Percentiles rank a stretch among this genome's conserved stretches.
Conservation (phyloP, 2,888 invertebrate species). For the Idaea aversata region DNA sequence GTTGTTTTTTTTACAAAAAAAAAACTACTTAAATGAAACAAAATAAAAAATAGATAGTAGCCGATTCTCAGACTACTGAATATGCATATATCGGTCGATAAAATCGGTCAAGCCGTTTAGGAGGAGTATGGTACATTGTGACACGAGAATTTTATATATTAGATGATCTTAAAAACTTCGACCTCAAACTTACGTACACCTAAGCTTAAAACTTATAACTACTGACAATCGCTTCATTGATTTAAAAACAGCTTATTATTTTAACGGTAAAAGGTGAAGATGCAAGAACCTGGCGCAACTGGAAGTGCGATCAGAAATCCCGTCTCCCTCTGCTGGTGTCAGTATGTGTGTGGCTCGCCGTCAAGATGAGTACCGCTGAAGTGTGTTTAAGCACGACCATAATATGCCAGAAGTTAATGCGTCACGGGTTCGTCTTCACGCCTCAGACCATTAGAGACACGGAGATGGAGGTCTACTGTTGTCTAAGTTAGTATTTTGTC, state of each 20-base stretch:
- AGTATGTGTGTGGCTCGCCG: slow-evolving; percentile 47
- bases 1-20: too few relatives aligned
- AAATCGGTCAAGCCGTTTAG: too few relatives aligned
- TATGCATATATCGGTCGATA: too few relatives aligned
- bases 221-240: too few relatives aligned
- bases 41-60: too few relatives aligned
- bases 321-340: slow-evolving; percentile 39
- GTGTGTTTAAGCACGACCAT: slow-evolving; percentile 26
- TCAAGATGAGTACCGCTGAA: slow-evolving; percentile 45
- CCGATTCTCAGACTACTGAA: too few relatives aligned
- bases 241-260: background rate
- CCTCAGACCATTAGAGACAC: slow-evolving; percentile 36
- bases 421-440: slow-evolving; percentile 26
- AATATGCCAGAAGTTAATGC: slow-evolving; percentile 32
- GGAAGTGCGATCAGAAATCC: slow-evolving; percentile 14
- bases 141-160: too few relatives aligned
- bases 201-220: too few relatives aligned
- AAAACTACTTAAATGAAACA: too few relatives aligned
- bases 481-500: slow-evolving; percentile 35
- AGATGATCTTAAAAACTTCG: too few relatives aligned
- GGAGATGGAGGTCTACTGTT: slow-evolving; percentile 43
- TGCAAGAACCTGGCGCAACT: slow-evolving; percentile 23
- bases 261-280: background rate
- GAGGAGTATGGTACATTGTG: too few relatives aligned
- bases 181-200: too few relatives aligned